phyloP scores from a whole-genome alignment of 2,113 vertebrate species.

The Ovis canadensis region DNA sequence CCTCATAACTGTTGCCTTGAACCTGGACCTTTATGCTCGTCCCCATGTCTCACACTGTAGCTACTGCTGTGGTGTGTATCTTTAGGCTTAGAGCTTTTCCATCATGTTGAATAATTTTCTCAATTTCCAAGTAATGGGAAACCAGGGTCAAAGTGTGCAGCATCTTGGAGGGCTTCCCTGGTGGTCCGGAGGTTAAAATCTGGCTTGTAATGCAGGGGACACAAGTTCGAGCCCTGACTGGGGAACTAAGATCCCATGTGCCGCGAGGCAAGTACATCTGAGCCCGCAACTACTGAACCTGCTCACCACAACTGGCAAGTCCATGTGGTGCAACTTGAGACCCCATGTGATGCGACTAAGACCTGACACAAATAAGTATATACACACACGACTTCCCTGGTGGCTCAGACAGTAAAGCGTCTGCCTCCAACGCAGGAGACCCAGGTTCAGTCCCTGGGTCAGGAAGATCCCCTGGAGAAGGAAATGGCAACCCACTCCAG shows the following conservation, averaged over 20 bases:
- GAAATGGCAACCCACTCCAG: too few relatives aligned
- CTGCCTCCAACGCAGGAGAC: too few relatives aligned
- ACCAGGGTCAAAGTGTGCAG: neutral
- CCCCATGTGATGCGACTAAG: neutral
- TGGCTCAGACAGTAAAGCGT: too few relatives aligned
- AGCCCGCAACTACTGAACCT: neutral
- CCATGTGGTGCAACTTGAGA: neutral
- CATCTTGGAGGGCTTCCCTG: neutral
- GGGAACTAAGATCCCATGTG: neutral
- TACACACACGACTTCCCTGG: neutral
- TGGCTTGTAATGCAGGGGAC: neutral
- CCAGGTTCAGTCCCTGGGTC: too few relatives aligned
- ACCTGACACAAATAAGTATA: neutral
- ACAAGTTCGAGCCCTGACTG: neutral
- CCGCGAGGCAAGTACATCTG: neutral
- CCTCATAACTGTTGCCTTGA: neutral
- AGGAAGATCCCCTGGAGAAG: too few relatives aligned
- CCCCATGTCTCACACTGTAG: neutral
- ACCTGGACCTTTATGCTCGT: neutral
- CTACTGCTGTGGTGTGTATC: rapidly evolving
- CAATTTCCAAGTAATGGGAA: neutral
- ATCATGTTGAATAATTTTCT: neutral
- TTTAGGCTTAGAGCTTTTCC: neutral
- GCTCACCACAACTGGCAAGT: neutral
- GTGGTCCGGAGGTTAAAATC: neutral